Conservation (phyloP, 1,140 invertebrate genomes). For the Pomacea maculata region DNA sequence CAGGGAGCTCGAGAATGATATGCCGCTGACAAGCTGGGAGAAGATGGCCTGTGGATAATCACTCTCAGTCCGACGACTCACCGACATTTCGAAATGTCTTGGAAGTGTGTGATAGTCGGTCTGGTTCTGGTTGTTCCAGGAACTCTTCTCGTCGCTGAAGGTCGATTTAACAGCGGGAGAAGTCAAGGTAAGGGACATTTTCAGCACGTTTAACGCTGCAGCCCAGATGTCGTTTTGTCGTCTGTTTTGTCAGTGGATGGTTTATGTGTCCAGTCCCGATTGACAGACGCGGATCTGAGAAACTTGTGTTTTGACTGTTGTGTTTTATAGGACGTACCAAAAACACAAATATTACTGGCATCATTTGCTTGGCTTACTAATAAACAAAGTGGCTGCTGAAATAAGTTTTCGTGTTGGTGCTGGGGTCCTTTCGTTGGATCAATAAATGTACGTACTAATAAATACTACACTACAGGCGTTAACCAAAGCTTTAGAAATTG, state of each 20-base stretch:
- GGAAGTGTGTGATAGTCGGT: conserved; percentile 20
- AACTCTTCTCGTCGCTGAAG: conserved; percentile 11
- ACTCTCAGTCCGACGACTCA: conserved; percentile 6
- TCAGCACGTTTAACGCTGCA: neutral
- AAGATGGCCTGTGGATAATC: conserved; percentile 20
- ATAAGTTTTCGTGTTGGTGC: too few relatives aligned
- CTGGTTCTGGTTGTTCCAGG: conserved; percentile 16
- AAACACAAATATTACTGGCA: too few relatives aligned
- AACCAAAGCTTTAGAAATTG: too few relatives aligned
- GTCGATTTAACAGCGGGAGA: neutral
- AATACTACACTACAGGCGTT: too few relatives aligned
- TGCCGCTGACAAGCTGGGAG: conserved; percentile 3
- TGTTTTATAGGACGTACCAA: too few relatives aligned
- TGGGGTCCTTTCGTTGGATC: too few relatives aligned
- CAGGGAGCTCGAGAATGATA: conserved; percentile 10
- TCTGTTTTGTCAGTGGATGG: neutral
- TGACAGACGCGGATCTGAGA: too few relatives aligned
- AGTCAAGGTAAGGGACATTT: neutral
- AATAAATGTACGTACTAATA: too few relatives aligned
- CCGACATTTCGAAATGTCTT: conserved; percentile 19
- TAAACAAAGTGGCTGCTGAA: too few relatives aligned
- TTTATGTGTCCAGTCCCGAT: too few relatives aligned
- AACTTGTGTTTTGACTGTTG: too few relatives aligned
- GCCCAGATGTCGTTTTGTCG: conserved; percentile 4
- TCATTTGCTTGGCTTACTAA: too few relatives aligned